These are phyloP conservation scores for Stegastes partitus DNA, from an alignment of 2,113 vertebrate genomes.

Conservation along the genomic window DNA sequence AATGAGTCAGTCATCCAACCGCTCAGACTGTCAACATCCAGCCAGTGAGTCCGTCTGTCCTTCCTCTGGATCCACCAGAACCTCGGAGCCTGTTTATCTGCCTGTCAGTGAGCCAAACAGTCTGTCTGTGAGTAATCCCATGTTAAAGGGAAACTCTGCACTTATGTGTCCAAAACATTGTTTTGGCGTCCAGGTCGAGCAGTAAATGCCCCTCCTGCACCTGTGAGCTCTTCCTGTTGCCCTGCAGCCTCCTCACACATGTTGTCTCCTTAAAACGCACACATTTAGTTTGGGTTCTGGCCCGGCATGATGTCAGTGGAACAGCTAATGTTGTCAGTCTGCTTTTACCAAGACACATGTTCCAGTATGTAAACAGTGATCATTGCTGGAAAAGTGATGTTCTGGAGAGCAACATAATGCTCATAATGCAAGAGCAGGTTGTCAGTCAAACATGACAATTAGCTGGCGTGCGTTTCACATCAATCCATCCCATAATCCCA, in stretches of 20 bases:
- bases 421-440: background rate
- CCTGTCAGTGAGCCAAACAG: conserved; percentile 14
- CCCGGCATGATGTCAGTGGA: conserved; percentile 45
- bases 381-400: background rate
- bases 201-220: conserved; percentile 40
- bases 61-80: conserved; percentile 5
- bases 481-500: background rate
- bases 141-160: conserved; percentile 15
- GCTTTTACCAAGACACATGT: background rate
- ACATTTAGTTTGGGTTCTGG: conserved; percentile 4
- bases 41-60: conserved; percentile 37
- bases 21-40: conserved; percentile 24
- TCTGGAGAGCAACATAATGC: background rate
- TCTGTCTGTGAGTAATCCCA: conserved; percentile 20
- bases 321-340: background rate
- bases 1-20: conserved; percentile 33
- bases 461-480: background rate
- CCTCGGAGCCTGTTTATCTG: background rate
- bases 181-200: background rate
- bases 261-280: conserved; percentile 26
- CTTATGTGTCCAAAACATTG: conserved; percentile 27
- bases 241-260: conserved; percentile 10
- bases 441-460: conserved; percentile 15
- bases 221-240: conserved; percentile 42
- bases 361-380: background rate